Percentiles rank a stretch among this genome's conserved stretches.
Conservation (phyloP, 2,113 vertebrate genomes). For the Cygnus atratus region DNA sequence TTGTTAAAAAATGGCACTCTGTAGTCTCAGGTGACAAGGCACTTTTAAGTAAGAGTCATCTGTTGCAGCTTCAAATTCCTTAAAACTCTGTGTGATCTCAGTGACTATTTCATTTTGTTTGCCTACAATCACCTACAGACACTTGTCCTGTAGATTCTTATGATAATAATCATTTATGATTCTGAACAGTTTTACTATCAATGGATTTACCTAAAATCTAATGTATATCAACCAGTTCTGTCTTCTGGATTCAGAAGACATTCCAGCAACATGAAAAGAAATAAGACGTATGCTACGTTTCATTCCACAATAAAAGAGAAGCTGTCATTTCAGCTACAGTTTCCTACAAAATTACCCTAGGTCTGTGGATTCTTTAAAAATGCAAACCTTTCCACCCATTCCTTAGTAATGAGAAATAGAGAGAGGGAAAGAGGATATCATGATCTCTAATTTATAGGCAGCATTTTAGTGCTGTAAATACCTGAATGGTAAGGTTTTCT, state of each 20-base stretch:
- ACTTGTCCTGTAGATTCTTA: background rate
- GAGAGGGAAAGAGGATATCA: conserved; percentile 28
- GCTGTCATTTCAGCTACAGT: background rate
- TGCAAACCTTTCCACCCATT: conserved; percentile 43
- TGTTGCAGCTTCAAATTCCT: background rate
- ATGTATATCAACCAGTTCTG: background rate
- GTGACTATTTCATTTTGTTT: background rate
- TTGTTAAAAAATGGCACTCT: background rate
- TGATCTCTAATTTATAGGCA: conserved; percentile 35
- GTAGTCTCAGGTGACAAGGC: background rate
- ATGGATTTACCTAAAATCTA: background rate
- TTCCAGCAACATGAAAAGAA: background rate
- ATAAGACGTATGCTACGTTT: background rate
- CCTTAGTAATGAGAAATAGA: conserved; percentile 33
- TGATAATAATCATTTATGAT: background rate
- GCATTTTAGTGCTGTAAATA: conserved; percentile 15
- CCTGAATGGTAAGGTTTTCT: conserved; percentile 6
- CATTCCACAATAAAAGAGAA: background rate
- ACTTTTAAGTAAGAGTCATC: background rate
- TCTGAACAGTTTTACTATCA: background rate
- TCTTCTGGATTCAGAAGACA: background rate
- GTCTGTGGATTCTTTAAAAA: conserved; percentile 39
- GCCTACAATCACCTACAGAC: background rate
- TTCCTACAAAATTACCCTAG: background rate
- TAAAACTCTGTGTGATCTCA: background rate